phyloP scores from a whole-genome alignment of 2,888 invertebrate genomes.

The Tuberolachnus salignus region DNA sequence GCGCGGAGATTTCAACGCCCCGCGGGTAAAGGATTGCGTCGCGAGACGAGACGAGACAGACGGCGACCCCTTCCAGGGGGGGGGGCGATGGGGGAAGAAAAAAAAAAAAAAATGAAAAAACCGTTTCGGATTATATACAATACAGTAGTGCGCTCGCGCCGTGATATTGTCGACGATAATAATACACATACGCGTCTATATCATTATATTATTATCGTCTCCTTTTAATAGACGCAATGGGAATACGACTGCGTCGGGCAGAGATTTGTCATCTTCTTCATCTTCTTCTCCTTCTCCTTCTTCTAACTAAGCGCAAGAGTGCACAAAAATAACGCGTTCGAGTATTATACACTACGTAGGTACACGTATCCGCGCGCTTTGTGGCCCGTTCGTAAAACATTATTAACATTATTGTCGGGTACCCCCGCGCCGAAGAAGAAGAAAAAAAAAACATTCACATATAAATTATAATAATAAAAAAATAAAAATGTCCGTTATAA shows the following conservation, averaged over 20 bases:
- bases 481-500: too few relatives aligned
- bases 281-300: not conserved
- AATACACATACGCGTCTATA: conserved; percentile 9
- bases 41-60: not conserved
- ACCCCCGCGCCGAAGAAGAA: too few relatives aligned
- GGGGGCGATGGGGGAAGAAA: too few relatives aligned
- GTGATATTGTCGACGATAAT: conserved; percentile 26
- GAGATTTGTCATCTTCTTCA: conserved; percentile 11
- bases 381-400: not conserved
- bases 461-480: too few relatives aligned
- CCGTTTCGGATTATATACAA: conserved; percentile 42
- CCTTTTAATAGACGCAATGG: conserved; percentile 11
- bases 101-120: conserved; percentile 14
- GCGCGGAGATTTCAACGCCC: conserved; percentile 48
- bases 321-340: conserved; percentile 43
- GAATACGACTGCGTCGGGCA: not conserved
- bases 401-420: too few relatives aligned
- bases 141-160: not conserved
- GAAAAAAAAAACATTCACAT: too few relatives aligned
- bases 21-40: conserved; percentile 45
- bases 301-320: conserved; percentile 23
- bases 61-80: conserved; percentile 20
- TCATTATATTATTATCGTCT: conserved; percentile 17
- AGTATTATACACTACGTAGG: too few relatives aligned
- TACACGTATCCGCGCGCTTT: not conserved